Evolutionary conservation across 2,797 vertebrate species (phyloP), one percentile per base, ranked within the genome.

Genomic region (Lindbergichthys nudifrons): DNA sequence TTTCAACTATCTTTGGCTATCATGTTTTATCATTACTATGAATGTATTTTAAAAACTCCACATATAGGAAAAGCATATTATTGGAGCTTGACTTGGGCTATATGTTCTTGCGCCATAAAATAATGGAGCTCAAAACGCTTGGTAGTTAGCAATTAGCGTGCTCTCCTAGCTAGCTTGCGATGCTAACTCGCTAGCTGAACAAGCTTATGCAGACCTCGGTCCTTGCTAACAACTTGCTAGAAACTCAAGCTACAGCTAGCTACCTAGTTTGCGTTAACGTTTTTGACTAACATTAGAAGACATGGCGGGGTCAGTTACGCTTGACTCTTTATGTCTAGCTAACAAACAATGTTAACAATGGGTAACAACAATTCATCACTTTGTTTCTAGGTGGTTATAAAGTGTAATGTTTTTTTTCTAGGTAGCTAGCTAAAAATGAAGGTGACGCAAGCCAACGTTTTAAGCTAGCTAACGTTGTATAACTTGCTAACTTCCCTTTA

Each of bases 401-500:
- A 36, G 7, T 48, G 2, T 12, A 30, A 4, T 48, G 5, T 0
- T n/a, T 26, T 58, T 26, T 69, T 65, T 50, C 11, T 26, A 12
- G 2, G 16, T 11, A 23, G 14, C 8, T 8, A 16, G 21, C 9
- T 19, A 6, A 23, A 59, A 42, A 21, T 42, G 3, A 43, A 15
- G 10, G 5, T 5, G n/a, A 41, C 12, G 16, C 3, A 10, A 8
- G 15, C 21, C 11, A 32, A 32, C 2, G 3, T 41, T 26, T 58
- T 23, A 12, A 58, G 6, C 15, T 45, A 45, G 50, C 5, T 10
- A 36, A 36, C 4, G 6, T 61, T 30, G n/a, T 32, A 30, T 39
- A 7, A n/a, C 30, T 26, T 5, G 21, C 21, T 30, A 18, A 58
- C 0, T 0, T 3, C 21, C 9, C 0, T n/a, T 16, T 9, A 52